Conservation (phyloP, 2,888 invertebrate genomes). For the Synanthedon vespiformis region DNA sequence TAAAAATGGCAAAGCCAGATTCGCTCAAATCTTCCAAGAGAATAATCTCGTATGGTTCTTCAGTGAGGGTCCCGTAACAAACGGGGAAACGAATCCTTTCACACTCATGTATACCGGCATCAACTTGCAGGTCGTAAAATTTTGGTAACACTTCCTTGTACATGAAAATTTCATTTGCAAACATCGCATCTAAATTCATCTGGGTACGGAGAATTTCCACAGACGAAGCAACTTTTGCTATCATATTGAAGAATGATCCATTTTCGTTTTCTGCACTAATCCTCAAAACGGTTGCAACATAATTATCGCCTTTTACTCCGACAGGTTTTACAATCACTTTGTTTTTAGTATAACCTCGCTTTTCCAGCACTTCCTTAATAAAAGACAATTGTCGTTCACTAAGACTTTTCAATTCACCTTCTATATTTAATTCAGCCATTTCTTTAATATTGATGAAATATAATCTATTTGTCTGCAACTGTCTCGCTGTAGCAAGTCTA, state of each 20-base stretch:
- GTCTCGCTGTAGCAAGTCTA: too few relatives aligned
- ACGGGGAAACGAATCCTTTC: slow-evolving; percentile 21
- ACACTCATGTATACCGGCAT: slow-evolving; percentile 18
- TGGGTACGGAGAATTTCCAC: slow-evolving; percentile 10
- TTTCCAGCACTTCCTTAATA: slow-evolving; percentile 3
- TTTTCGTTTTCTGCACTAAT: slow-evolving; percentile 12
- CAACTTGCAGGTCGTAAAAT: slow-evolving; percentile 22
- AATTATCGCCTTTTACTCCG: slow-evolving; percentile 11
- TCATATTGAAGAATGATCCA: slow-evolving; percentile 20
- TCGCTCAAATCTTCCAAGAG: slow-evolving; percentile 3
- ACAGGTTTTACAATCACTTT: slow-evolving; percentile 9
- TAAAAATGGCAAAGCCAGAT: not conserved
- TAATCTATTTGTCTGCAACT: too few relatives aligned
- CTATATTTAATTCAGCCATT: slow-evolving; percentile 6
- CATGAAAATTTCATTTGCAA: slow-evolving; percentile 26
- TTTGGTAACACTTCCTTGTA: slow-evolving; percentile 28
- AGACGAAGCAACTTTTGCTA: slow-evolving; percentile 31
- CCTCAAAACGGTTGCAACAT: slow-evolving; percentile 7
- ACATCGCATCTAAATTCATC: slow-evolving; percentile 13
- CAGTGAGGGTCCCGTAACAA: slow-evolving; percentile 21
- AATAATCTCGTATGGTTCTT: slow-evolving; percentile 1
- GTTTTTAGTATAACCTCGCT: slow-evolving; percentile 5
- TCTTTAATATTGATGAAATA: not conserved
- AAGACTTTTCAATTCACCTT: not conserved
- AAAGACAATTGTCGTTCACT: slow-evolving; percentile 2